A percentile compares a stretch with the other conserved stretches of the same genome.
These are phyloP conservation scores for Pygocentrus nattereri DNA, from an alignment of 2,797 vertebrate genomes.

Conservation along the genomic window DNA sequence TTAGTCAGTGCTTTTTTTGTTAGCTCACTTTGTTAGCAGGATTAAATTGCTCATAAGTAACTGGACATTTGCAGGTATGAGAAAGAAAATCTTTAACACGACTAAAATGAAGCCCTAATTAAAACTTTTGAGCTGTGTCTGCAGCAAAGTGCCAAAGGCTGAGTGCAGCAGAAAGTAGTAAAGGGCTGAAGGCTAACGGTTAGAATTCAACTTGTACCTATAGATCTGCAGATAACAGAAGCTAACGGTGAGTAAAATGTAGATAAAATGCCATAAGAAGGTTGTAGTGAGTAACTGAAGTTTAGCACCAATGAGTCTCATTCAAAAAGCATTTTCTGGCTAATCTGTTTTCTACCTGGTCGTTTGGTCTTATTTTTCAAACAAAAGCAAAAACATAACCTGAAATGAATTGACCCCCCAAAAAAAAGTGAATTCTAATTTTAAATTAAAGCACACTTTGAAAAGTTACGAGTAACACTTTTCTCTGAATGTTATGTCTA, in stretches of 20 bases:
- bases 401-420: no score
- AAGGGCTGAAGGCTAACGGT: slow-evolving; percentile 1
- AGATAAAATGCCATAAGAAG: no score
- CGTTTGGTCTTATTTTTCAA: no score
- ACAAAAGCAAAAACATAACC: no score
- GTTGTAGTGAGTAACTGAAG: no score
- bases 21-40: not conserved
- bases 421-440: no score
- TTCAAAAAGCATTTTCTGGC: no score
- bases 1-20: not conserved
- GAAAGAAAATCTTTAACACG: not conserved
- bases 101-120: slow-evolving; percentile 18
- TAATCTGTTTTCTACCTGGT: no score
- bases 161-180: slow-evolving; percentile 12
- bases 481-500: no score
- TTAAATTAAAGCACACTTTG: no score
- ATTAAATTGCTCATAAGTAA: not conserved
- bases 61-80: not conserved
- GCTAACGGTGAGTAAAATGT: not conserved
- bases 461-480: no score
- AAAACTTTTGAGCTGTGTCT: slow-evolving; percentile 41
- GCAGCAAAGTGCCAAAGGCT: slow-evolving; percentile 23
- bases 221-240: not conserved
- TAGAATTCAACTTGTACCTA: not conserved
- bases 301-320: no score